Evolutionary conservation across 2,888 invertebrate genomes (phyloP).

Genomic region (Hyposoter dolosus): DNA sequence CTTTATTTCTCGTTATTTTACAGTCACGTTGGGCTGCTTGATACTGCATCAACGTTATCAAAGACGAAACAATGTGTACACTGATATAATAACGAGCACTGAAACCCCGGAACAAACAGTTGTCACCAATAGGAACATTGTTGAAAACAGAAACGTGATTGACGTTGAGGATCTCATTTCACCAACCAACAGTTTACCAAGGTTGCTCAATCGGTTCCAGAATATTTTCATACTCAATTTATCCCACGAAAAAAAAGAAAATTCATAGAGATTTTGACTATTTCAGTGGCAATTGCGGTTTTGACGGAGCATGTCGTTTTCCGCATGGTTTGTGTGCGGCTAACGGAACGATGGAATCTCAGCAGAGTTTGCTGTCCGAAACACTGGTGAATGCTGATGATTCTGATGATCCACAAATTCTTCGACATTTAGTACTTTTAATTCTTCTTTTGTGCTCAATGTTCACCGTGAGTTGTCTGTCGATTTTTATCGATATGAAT

Average conservation of each 20-base stretch:
- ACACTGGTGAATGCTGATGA: constrained; percentile 82
- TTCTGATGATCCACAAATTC: constrained; percentile 89
- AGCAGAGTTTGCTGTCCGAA: constrained; percentile 78
- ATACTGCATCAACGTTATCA: constrained; percentile 93
- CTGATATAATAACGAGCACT: constrained; percentile 70
- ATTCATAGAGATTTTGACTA: not conserved
- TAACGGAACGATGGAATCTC: constrained; percentile 81
- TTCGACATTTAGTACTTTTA: constrained; percentile 93
- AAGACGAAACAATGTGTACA: constrained; percentile 86
- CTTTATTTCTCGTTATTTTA: constrained; percentile 73
- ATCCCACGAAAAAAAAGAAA: not conserved
- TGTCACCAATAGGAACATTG: constrained; percentile 72
- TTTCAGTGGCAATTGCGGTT: constrained; percentile 68
- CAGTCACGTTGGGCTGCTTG: constrained; percentile 92
- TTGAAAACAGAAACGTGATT: constrained; percentile 79
- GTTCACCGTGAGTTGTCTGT: constrained; percentile 91
- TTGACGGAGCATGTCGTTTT: constrained; percentile 76
- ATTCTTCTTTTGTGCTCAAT: constrained; percentile 93
- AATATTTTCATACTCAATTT: not conserved
- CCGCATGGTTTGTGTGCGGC: constrained; percentile 74
- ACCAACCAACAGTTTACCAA: constrained; percentile 69
- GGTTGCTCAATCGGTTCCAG: constrained; percentile 57
- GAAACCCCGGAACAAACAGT: constrained; percentile 66
- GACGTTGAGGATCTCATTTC: constrained; percentile 84
- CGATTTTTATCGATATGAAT: not conserved